Base-by-base conservation (phyloP, 2,797 vertebrate genomes). In the Lophius americanus region DNA sequence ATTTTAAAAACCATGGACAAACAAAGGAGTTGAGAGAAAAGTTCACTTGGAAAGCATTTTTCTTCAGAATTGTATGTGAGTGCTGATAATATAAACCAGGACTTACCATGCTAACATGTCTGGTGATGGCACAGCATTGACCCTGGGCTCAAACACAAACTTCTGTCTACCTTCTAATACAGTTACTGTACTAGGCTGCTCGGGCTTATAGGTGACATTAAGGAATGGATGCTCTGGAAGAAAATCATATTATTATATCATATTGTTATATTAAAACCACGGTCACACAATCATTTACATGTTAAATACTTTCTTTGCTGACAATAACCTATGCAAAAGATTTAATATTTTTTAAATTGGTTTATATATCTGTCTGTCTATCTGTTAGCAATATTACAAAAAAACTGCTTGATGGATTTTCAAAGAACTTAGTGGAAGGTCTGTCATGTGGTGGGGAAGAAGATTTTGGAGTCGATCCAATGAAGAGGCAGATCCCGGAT, bases 201-300 rank as follows among this genome's bases (percentile, higher is more conserved):
- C 82, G 52, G 79, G 83, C 79, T 72, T 94, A 70, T 93, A 86
- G 7, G 86, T 89, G 14, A 95, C 65, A 0, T 81, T 91, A 36
- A 98, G 68, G 87, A 92, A 97, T 42, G 96, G 92, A 76, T 94
- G 94, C 56, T 96, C 97, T 98, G 88, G 53, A 89, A 89, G 23
- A 23, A 23, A 23, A 23, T 23, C 23, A 23, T 23, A 23, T 23
- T 2, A 23, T 23, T 23, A 23, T 23, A 23, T 23, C 23, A 23
- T 23, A 23, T 23, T 23, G 23, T 23, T 23, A 23, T 23, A 23
- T 23, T 1, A 9, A 44, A 13, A 53, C 44, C 8, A 44, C 58
- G 53, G n/a, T 38, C 10, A 13, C 8, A 39, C 5, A n/a, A 9
- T 38, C 4, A 39, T 72, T 54, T 37, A 7, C 2, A 50, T 4